Evolutionary conservation across 1,140 invertebrate genomes (phyloP), one percentile per base, ranked within the genome.

Genomic region (Anoplolepis gracilipes): DNA sequence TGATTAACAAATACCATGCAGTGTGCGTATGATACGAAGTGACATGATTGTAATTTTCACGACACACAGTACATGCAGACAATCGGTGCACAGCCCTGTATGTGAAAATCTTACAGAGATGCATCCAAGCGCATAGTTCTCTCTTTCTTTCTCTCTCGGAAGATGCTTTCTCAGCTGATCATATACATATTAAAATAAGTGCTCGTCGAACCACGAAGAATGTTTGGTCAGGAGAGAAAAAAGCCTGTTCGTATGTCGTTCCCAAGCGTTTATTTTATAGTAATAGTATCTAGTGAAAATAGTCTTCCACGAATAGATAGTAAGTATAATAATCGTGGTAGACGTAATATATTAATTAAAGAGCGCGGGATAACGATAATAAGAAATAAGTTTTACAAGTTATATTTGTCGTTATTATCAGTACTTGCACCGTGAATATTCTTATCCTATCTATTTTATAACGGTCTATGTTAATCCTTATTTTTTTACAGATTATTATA

Each of bases 1-100:
- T 91, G 25, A 28, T 62, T 62, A 28, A 36, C 16, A 2, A 62
- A 39, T 25, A 22, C 6, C 19, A 22, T 22, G 8, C 36, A 42
- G 28, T 62, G 8, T 13, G 55, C 25, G 57, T 39, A 16, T 62
- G 73, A 76, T 42, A 13, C 16, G 93, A 95, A 93, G 59, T 28
- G 36, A 72, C 25, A 49, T 36, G 67, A 42, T 30, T n/a, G 6
- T 22, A 30, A 84, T 55, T 70, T 79, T 33, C 42, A 10, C 42
- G 64, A 72, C 25, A 30, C 25, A 30, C 25, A 30, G 55, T 53
- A 59, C 22, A n/a, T 67, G 62, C 62, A n/a, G 16, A 69, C 30
- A 53, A 25, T 69, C 6, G 10, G n/a, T 61, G 67, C 19, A 22
- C 13, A 33, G 25, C 0, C 22, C 36, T 57, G 65, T 33, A 46